Base-by-base conservation (phyloP, 2,888 invertebrate species). In the Cephus pulcher region DNA sequence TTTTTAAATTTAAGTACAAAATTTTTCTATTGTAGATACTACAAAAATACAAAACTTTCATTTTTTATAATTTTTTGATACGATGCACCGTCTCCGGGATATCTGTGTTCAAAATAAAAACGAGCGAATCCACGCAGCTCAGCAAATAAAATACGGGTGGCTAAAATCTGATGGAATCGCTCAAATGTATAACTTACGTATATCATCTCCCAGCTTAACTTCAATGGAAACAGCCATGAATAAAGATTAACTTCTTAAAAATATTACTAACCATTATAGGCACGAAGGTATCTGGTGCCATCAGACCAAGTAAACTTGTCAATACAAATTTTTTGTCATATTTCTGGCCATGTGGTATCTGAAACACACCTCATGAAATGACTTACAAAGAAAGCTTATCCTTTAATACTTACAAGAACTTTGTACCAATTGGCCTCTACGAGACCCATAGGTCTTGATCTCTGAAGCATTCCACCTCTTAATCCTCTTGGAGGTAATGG, bases 301-400 rank as follows among this genome's bases (percentile, higher is more conserved):
- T 91, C 76, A 93, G 93, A 40, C 93, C 94, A 15, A 94, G 87
- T 0, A 97, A 90, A 32, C 94, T 92, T 81, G 93, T 93, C 68
- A 95, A 84, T 11, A 97, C 86, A 40, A 94, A 94, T 69, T 94
- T 94, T 89, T 96, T 96, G 11, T 95, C 95, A 90, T 96, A 96
- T 90, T 95, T 96, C 11, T 94, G 94, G 30, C 96, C 96, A 90
- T 94, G 94, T 4, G 95, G 95, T 84, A 97, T 93, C 92, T 92
- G 81, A 3, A 85, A 88, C 75, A 76, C 73, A 35, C 71, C 23
- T 71, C 75, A 76, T 73, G 69, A 71, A 69, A 77, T 69, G 70
- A 75, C 30, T 68, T 32, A 40, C 34, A 33, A n/a, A 30, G 23
- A 71, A 35, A 35, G 33, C n/a, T 56, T 69, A 71, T 56, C 69